Conservation (phyloP, 2,888 invertebrate species). For the Acanthoscelides obtectus region DNA sequence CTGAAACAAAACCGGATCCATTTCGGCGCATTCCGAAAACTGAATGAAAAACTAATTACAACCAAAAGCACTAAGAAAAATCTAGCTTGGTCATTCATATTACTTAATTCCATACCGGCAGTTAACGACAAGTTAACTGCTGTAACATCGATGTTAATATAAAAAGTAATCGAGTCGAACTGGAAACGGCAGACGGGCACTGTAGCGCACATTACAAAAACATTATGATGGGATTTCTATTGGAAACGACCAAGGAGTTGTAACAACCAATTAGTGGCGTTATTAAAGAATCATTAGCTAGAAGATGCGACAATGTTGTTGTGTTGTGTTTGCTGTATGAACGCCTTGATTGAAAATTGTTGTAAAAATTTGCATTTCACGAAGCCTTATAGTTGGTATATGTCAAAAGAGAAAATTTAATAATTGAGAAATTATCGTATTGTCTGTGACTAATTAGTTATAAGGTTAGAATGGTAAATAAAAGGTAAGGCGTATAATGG, state of each 20-base stretch:
- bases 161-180: not conserved
- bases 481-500: too few relatives aligned
- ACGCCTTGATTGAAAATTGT: not conserved
- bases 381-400: not conserved
- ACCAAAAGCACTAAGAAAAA: not conserved
- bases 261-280: not conserved
- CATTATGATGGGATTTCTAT: not conserved
- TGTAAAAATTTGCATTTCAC: not conserved
- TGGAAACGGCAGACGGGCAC: not conserved
- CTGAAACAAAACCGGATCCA: not conserved
- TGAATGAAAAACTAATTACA: not conserved
- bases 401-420: not conserved
- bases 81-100: not conserved
- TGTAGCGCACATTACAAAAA: not conserved
- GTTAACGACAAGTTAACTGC: not conserved
- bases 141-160: not conserved
- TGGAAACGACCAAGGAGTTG: not conserved
- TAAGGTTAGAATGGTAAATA: too few relatives aligned
- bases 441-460: too few relatives aligned
- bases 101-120: constrained; percentile 1
- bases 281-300: not conserved
- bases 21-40: not conserved
- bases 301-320: not conserved
- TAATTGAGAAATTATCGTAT: too few relatives aligned
- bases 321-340: too few relatives aligned